These are phyloP conservation scores for Tipula confusa DNA, from an alignment of 2,888 invertebrate genomes.

Conservation along the genomic window DNA sequence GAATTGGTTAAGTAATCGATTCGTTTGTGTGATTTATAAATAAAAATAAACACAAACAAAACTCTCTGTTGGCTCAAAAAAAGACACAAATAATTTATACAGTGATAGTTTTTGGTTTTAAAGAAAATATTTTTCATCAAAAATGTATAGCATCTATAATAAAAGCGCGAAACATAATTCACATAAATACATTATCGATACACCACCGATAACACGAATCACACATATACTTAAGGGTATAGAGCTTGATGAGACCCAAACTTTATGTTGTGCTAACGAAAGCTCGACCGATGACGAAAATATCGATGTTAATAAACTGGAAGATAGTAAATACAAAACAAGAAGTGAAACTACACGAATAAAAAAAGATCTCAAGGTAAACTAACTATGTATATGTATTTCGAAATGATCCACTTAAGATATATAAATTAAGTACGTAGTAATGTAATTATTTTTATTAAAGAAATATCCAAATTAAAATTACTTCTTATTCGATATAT, in stretches of 20 bases:
- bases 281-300: neutral
- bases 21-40: neutral
- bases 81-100: neutral
- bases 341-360: neutral
- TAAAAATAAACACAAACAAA: neutral
- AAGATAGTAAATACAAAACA: neutral
- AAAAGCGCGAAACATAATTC: neutral
- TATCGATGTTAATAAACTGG: neutral
- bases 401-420: neutral
- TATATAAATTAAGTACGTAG: neutral
- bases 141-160: neutral
- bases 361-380: neutral
- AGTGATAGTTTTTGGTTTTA: neutral
- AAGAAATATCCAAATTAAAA: neutral
- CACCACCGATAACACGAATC: neutral
- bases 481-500: neutral
- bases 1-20: neutral
- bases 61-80: too few relatives aligned
- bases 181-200: neutral
- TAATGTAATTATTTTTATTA: neutral
- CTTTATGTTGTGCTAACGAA: neutral
- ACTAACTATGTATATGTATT: neutral
- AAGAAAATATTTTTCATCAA: neutral
- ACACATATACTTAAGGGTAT: neutral
- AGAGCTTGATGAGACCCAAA: neutral